A percentile compares a stretch with the other conserved stretches of the same genome.
phyloP scores from a whole-genome alignment of 2,888 invertebrate species.

The Hofmannophila pseudospretella region DNA sequence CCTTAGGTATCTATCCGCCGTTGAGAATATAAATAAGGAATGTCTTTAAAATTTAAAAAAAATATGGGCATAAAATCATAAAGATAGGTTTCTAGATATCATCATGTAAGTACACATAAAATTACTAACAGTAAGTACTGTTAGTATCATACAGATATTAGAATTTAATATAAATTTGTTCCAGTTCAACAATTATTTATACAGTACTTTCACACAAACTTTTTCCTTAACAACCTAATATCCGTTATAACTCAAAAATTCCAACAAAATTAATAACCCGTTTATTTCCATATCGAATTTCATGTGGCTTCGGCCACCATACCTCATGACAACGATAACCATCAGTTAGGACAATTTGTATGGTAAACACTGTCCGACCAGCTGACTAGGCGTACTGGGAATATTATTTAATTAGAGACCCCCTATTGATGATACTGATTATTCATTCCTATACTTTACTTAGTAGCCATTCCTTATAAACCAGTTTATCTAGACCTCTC shows the following conservation, averaged over 20 bases:
- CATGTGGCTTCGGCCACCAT: constrained; percentile 38
- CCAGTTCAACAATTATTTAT: no score
- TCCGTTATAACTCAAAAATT: constrained; percentile 23
- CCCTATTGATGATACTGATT: constrained; percentile 17
- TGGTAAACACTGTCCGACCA: constrained; percentile 29
- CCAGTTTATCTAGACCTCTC: not conserved
- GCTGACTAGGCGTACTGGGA: constrained; percentile 9
- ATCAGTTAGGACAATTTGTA: constrained; percentile 51
- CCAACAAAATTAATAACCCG: constrained; percentile 30
- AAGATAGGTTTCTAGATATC: no score
- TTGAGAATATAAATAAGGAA: no score
- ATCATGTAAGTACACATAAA: no score
- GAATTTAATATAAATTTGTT: no score
- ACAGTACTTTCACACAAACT: no score
- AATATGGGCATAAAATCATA: no score
- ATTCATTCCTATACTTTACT: constrained; percentile 7
- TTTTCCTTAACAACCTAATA: constrained; percentile 6
- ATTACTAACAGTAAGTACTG: no score
- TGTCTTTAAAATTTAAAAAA: no score
- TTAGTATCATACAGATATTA: no score
- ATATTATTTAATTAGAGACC: constrained; percentile 19
- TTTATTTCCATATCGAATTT: constrained; percentile 47
- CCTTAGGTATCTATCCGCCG: no score
- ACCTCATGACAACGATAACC: constrained; percentile 33
- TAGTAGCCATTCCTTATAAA: constrained; percentile 3